Evolutionary conservation across 2,888 invertebrate species (phyloP).

Genomic region (Criorhina ranunculi): DNA sequence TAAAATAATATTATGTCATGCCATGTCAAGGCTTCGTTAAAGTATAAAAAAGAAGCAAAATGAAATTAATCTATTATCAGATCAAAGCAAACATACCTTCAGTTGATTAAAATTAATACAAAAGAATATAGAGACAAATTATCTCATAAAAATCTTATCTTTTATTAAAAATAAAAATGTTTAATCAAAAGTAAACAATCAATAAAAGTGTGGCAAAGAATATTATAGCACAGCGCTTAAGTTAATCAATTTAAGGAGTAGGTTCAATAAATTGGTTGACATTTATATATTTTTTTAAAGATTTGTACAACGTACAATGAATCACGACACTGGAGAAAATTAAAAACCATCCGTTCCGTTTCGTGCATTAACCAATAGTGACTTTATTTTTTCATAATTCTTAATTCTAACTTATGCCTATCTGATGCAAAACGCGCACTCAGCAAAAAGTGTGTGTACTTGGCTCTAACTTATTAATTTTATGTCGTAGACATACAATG

Average conservation of each 20-base stretch:
- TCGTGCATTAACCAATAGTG: no score
- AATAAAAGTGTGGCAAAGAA: neutral
- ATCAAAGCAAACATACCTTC: neutral
- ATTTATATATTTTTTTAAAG: neutral
- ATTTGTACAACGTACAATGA: no score
- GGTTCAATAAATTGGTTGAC: neutral
- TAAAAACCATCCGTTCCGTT: no score
- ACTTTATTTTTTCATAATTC: no score
- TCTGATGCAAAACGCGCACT: no score
- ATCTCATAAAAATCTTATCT: neutral
- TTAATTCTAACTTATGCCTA: no score
- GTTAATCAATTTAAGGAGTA: neutral
- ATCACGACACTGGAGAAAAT: no score
- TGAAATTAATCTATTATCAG: neutral
- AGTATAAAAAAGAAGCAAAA: neutral
- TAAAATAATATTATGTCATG: conserved; percentile 22
- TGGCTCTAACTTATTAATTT: no score
- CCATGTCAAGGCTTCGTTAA: neutral
- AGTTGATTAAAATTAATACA: neutral
- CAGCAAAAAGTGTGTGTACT: no score
- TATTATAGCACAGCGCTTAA: neutral
- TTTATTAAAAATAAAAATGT: neutral
- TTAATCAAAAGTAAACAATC: neutral
- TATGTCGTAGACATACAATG: no score
- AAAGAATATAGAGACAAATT: neutral